phyloP scores from a whole-genome alignment of 2,797 vertebrate species.

The Botia almorhae region DNA sequence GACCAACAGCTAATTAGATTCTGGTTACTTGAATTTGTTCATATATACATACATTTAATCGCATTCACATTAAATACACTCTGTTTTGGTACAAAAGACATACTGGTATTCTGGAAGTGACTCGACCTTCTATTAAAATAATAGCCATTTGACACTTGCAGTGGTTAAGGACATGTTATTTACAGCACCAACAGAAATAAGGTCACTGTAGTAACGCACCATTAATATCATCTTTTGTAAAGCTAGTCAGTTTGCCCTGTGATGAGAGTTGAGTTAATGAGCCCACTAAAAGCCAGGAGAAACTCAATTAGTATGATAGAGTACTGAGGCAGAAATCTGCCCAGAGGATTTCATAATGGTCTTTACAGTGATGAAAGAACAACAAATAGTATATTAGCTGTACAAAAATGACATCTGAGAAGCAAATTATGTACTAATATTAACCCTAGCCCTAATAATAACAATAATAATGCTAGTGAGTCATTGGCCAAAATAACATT shows the following conservation, averaged over 20 bases:
- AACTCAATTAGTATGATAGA: constrained; percentile 59
- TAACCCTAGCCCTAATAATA: too few species aligned
- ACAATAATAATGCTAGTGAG: too few species aligned
- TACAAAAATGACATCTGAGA: constrained; percentile 42
- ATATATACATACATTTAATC: too few species aligned
- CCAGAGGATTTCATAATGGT: constrained; percentile 46
- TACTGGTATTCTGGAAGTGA: background rate
- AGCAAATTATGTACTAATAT: background rate
- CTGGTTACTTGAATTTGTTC: too few species aligned
- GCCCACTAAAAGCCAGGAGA: constrained; percentile 38
- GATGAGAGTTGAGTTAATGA: constrained; percentile 37
- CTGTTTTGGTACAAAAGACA: background rate
- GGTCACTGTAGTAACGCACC: constrained; percentile 7
- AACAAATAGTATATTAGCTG: constrained; percentile 28
- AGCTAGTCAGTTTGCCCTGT: constrained; percentile 1
- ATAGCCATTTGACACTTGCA: background rate
- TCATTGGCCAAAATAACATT: too few species aligned
- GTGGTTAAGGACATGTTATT: background rate
- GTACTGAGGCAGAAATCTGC: constrained; percentile 54
- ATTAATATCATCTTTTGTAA: constrained; percentile 15
- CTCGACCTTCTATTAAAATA: background rate
- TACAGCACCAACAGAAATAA: background rate
- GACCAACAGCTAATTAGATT: constrained; percentile 32
- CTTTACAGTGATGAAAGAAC: constrained; percentile 18
- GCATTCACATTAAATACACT: background rate